Conservation (phyloP, 2,797 vertebrate species). For the Parotocinclus haroldoi region DNA sequence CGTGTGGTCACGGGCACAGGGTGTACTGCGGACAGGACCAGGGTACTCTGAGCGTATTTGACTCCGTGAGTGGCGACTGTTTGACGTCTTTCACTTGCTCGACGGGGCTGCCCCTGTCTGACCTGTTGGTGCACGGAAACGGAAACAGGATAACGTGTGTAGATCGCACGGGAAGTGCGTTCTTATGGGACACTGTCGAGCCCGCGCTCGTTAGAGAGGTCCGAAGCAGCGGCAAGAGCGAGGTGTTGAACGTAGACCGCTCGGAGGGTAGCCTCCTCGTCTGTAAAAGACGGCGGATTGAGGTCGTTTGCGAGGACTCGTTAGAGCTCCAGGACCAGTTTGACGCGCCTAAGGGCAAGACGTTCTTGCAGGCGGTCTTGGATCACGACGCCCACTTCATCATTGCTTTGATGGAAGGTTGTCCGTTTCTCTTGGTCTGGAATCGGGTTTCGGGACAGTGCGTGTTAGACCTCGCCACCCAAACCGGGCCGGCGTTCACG, state of each 20-base stretch:
- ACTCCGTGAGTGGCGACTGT: slow-evolving; percentile 42
- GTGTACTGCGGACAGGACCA: slow-evolving; percentile 69
- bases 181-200: slow-evolving; percentile 62
- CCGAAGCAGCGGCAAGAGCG: slow-evolving; percentile 16
- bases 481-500: slow-evolving; percentile 31
- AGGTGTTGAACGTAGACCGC: slow-evolving; percentile 61
- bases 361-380: slow-evolving; percentile 66
- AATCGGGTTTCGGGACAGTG: slow-evolving; percentile 67
- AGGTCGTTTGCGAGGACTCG: slow-evolving; percentile 64
- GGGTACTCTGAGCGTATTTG: slow-evolving; percentile 64
- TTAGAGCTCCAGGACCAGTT: slow-evolving; percentile 66
- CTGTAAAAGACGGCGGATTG: slow-evolving; percentile 62
- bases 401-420: slow-evolving; percentile 65
- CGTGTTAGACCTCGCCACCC: slow-evolving; percentile 64
- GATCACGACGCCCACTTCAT: slow-evolving; percentile 61
- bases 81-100: slow-evolving; percentile 57
- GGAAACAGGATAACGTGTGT: slow-evolving; percentile 60
- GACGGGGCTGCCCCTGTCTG: slow-evolving; percentile 45
- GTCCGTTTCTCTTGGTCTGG: slow-evolving; percentile 68
- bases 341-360: slow-evolving; percentile 56
- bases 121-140: slow-evolving; percentile 56
- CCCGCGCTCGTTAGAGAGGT: slow-evolving; percentile 57
- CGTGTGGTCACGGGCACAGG: slow-evolving; percentile 49
- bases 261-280: slow-evolving; percentile 53
- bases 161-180: slow-evolving; percentile 62